Conservation (phyloP, 2,888 invertebrate genomes). For the Entomobrya multifasciata region DNA sequence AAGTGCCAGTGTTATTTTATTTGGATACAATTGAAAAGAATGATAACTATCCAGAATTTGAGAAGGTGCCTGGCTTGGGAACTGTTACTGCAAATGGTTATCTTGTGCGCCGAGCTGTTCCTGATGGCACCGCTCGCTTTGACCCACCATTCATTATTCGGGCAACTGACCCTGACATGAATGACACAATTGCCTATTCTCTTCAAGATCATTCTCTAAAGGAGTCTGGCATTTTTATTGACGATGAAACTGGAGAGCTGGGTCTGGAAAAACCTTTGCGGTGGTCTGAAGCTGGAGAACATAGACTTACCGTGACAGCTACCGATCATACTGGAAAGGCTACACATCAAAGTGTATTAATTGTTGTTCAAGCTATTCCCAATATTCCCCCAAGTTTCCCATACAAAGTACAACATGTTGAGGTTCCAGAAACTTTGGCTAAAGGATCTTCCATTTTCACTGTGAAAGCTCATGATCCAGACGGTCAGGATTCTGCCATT, state of each 20-base stretch:
- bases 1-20: conserved; percentile 77
- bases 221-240: conserved; percentile 83
- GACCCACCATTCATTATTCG: conserved; percentile 90
- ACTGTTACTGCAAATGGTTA: conserved; percentile 63
- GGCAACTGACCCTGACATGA: conserved; percentile 80
- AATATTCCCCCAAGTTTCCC: conserved; percentile 78
- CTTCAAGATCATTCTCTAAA: conserved; percentile 63
- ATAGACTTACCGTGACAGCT: conserved; percentile 75
- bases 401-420: conserved; percentile 71
- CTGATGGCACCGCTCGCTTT: conserved; percentile 89
- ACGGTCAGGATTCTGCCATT: conserved; percentile 78
- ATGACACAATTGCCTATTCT: conserved; percentile 76
- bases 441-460: conserved; percentile 72
- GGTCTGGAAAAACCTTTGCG: conserved; percentile 85
- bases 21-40: conserved; percentile 76
- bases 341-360: conserved; percentile 75
- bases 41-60: conserved; percentile 77
- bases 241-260: conserved; percentile 87
- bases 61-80: conserved; percentile 67
- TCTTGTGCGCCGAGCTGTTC: conserved; percentile 84
- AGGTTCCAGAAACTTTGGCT: conserved; percentile 76
- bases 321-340: conserved; percentile 77
- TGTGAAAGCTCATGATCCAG: conserved; percentile 78
- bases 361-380: conserved; percentile 78
- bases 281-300: conserved; percentile 78